Evolutionary conservation across 2,797 vertebrate species (phyloP).

Genomic region (Miichthys miiuy): DNA sequence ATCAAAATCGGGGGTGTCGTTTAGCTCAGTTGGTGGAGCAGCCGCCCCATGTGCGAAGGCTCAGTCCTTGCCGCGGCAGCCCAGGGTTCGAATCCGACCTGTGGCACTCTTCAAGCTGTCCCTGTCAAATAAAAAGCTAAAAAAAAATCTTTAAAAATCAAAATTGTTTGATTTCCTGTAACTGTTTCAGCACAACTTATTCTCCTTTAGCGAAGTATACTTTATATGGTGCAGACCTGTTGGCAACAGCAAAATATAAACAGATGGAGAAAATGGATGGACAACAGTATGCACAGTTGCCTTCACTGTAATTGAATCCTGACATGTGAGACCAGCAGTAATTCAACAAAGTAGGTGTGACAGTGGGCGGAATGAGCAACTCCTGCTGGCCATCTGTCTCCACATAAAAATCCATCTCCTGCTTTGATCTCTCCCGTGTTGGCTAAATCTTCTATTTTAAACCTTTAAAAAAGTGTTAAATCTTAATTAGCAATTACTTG

Average conservation of each 20-base stretch:
- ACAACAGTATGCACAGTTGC: slow-evolving; percentile 47
- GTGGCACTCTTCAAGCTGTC: too few species aligned
- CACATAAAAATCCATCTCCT: slow-evolving; percentile 31
- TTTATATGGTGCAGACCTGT: slow-evolving; percentile 14
- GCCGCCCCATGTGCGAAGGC: too few species aligned
- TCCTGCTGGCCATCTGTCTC: slow-evolving; percentile 47
- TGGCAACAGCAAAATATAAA: slow-evolving; percentile 30
- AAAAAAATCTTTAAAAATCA: too few species aligned
- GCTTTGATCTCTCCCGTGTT: slow-evolving; percentile 18
- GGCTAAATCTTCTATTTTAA: slow-evolving; percentile 9
- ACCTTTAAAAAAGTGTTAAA: not conserved
- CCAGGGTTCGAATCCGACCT: too few species aligned
- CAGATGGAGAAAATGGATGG: slow-evolving; percentile 49
- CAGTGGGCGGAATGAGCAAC: slow-evolving; percentile 34
- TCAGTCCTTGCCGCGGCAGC: too few species aligned
- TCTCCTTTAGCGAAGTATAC: not conserved
- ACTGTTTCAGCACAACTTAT: not conserved
- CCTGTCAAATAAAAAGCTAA: not conserved
- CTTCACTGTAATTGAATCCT: slow-evolving; percentile 58
- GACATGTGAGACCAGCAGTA: slow-evolving; percentile 46
- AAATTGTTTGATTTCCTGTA: not conserved
- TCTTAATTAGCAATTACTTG: not conserved
- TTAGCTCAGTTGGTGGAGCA: too few species aligned
- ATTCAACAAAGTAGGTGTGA: slow-evolving; percentile 57
- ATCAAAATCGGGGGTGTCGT: too few species aligned